Evolutionary conservation across 1,140 invertebrate species (phyloP).

Genomic region (Bombus confusus): DNA sequence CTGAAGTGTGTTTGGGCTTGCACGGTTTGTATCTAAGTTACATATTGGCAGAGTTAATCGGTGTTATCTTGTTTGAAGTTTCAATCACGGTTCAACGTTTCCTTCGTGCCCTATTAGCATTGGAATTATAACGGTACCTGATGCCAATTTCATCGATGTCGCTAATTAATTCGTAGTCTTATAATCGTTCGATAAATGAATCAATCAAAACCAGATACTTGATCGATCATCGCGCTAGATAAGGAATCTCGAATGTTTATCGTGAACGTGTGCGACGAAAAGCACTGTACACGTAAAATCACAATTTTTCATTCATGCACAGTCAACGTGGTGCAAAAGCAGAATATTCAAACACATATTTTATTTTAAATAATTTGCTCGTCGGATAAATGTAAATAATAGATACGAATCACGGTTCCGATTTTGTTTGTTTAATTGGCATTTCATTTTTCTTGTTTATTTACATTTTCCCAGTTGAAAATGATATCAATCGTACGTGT

Average conservation of each 20-base stretch:
- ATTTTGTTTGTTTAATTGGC: background rate
- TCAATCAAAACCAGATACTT: background rate
- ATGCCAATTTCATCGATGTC: background rate
- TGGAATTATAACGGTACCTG: background rate
- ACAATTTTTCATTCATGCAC: too few relatives aligned
- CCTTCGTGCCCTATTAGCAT: slow-evolving; percentile 12
- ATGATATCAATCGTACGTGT: too few relatives aligned
- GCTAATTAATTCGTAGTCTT: background rate
- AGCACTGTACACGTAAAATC: too few relatives aligned
- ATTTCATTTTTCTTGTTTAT: background rate
- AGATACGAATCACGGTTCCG: too few relatives aligned
- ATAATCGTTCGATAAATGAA: background rate
- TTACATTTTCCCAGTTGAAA: too few relatives aligned
- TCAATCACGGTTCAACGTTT: slow-evolving; percentile 29
- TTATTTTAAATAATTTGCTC: too few relatives aligned
- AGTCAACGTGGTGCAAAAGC: too few relatives aligned
- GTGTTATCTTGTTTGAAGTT: slow-evolving; percentile 41
- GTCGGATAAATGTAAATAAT: too few relatives aligned
- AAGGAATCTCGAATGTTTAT: background rate
- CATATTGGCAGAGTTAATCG: slow-evolving; percentile 24
- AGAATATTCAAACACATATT: too few relatives aligned
- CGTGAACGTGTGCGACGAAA: background rate
- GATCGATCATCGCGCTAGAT: too few relatives aligned
- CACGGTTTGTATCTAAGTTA: slow-evolving; percentile 23
- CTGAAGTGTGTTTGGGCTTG: background rate